Base-by-base conservation (phyloP, 1,140 invertebrate genomes). In the Trichonephila clavipes region DNA sequence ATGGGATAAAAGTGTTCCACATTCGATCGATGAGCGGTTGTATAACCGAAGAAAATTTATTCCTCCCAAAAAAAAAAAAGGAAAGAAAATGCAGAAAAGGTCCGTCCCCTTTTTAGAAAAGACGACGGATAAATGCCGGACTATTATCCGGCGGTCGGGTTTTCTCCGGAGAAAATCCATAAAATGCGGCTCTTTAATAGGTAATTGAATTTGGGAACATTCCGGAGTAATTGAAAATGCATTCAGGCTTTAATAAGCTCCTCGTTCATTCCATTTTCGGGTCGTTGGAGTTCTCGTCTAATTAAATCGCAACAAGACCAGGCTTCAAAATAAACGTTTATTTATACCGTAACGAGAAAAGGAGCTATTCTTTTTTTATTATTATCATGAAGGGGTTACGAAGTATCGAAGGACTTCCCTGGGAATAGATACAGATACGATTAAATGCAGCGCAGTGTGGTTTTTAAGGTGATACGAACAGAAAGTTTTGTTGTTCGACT, bases 141-240 rank as follows among this genome's bases (percentile, higher is more conserved):
- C 91, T 92, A 92, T 92, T 92, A 92, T 40, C 59, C 59, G 61
- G 77, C 64, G 66, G 88, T 81, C 62, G 34, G 91, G 82, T 83
- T 72, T 69, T 61, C 62, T 72, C 62, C 66, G 86, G 59, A 88
- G 86, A 87, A 93, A 93, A 93, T 93, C 92, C 92, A 93, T 93
- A 93, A 93, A 93, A 77, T 44, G 85, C 51, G 86, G 40, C 86
- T 81, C 69, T 93, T 93, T 93, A 93, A 93, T 93, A 93, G 92
- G 92, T 93, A 93, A 93, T 93, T 93, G 92, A 93, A 88, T 88
- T 88, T 88, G 92, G 66, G 92, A 81, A 93, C 92, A 93, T 93
- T 93, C 92, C 92, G 85, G 34, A 88, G 92, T 93, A 93, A 93
- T 93, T 93, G 92, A 93, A 93, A 93, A 93, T 93, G 92, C 92